Evolutionary conservation across 2,113 vertebrate genomes (phyloP).

Genomic region (Coregonus clupeaformis): DNA sequence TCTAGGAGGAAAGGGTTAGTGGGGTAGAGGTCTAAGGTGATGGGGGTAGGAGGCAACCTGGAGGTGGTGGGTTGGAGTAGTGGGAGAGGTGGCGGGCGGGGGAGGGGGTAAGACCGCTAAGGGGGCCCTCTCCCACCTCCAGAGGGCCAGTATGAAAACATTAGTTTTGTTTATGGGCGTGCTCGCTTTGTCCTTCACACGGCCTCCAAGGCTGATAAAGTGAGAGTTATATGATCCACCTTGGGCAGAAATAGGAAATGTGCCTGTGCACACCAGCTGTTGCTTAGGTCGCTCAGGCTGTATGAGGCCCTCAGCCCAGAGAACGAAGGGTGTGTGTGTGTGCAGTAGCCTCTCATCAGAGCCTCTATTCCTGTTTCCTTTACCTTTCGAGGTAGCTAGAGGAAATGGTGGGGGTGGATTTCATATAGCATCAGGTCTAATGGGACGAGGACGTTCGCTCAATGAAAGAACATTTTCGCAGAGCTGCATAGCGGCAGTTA

Average conservation of each 20-base stretch:
- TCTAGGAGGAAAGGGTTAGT: neutral
- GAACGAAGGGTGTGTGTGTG: conserved; percentile 45
- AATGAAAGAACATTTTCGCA: conserved; percentile 70
- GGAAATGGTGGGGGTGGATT: conserved; percentile 48
- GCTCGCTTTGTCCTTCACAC: conserved; percentile 87
- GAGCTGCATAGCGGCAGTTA: conserved; percentile 58
- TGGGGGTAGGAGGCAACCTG: conserved; percentile 15
- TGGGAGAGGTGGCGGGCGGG: conserved; percentile 7
- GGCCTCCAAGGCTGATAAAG: conserved; percentile 92
- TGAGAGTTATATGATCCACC: conserved; percentile 89
- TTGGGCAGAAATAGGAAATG: conserved; percentile 85
- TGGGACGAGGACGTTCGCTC: conserved; percentile 59
- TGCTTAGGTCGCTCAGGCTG: conserved; percentile 67
- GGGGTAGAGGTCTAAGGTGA: conserved; percentile 28
- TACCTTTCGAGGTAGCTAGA: conserved; percentile 33
- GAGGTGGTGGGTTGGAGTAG: conserved; percentile 8
- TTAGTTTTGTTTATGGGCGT: conserved; percentile 80
- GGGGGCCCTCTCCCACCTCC: conserved; percentile 40
- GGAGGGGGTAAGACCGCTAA: conserved; percentile 25
- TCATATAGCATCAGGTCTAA: conserved; percentile 56
- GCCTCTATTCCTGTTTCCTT: conserved; percentile 24
- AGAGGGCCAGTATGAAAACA: conserved; percentile 76
- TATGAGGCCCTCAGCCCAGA: conserved; percentile 71
- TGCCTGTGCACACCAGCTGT: conserved; percentile 86
- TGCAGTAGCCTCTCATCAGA: neutral